These are phyloP conservation scores for Macquaria australasica DNA, from an alignment of 2,113 vertebrate species.

Conservation along the genomic window DNA sequence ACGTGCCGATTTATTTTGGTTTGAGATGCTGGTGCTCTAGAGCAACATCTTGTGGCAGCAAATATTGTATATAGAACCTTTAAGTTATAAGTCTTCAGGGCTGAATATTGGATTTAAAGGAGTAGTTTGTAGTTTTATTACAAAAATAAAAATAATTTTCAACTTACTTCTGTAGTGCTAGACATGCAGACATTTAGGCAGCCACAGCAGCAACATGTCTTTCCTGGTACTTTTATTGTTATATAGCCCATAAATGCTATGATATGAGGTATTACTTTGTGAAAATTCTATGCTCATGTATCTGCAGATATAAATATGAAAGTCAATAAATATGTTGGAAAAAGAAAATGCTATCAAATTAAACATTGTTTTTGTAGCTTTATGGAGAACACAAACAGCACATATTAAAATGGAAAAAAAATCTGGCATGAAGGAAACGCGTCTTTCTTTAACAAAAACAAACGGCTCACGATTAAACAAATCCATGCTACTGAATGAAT, in stretches of 20 bases:
- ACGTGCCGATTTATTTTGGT: too few relatives aligned
- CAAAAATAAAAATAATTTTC: too few relatives aligned
- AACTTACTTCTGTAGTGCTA: not conserved
- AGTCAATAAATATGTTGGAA: not conserved
- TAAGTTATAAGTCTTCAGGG: too few relatives aligned
- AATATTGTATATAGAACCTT: too few relatives aligned
- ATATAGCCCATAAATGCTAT: not conserved
- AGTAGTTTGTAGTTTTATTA: not conserved
- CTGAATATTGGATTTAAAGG: not conserved
- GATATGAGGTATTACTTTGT: not conserved
- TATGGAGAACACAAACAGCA: not conserved
- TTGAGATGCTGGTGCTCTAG: too few relatives aligned
- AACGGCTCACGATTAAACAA: constrained; percentile 66
- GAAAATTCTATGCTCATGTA: not conserved
- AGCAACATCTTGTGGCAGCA: too few relatives aligned
- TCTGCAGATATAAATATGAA: not conserved
- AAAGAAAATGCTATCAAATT: not conserved
- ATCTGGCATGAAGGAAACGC: constrained; percentile 49
- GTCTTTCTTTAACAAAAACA: constrained; percentile 54
- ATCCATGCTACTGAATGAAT: constrained; percentile 33
- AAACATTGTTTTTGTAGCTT: constrained; percentile 6
- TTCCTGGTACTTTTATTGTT: not conserved
- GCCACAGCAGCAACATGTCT: not conserved
- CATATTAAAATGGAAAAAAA: constrained; percentile 23
- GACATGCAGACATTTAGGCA: not conserved